Evolutionary conservation across 2,797 vertebrate species (phyloP).

Genomic region (Pithecia hirsuta): DNA sequence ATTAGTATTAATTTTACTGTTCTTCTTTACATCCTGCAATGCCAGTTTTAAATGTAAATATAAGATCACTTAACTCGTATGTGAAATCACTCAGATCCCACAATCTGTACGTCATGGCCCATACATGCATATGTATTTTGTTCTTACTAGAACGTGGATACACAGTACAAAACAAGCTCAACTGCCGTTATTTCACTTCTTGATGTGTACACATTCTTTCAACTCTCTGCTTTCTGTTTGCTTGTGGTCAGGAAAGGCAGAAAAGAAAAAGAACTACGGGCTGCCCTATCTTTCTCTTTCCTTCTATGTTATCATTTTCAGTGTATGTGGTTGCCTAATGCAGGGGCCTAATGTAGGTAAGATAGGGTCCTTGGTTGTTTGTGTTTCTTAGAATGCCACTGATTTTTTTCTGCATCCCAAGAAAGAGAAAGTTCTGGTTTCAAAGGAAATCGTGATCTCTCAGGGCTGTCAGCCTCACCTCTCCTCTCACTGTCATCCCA

Average conservation of each 20-base stretch:
- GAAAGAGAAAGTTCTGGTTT: neutral
- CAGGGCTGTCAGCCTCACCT: neutral
- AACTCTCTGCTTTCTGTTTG: neutral
- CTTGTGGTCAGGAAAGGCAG: neutral
- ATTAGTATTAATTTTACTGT: neutral
- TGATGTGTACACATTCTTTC: neutral
- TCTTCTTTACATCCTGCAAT: neutral
- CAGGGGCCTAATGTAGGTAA: neutral
- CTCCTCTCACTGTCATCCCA: too few species aligned
- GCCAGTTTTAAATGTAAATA: neutral
- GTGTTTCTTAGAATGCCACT: neutral
- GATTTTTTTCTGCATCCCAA: neutral
- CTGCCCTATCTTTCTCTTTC: neutral
- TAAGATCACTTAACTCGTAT: neutral
- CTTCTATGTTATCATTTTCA: neutral
- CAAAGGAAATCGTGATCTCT: neutral
- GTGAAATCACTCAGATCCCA: neutral
- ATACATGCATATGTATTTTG: neutral
- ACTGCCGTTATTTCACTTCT: neutral
- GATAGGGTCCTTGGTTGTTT: neutral
- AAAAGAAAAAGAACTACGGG: neutral
- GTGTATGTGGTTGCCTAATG: neutral
- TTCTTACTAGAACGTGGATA: neutral
- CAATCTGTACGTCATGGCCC: neutral
- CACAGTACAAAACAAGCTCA: neutral